Evolutionary conservation across 2,797 vertebrate species (phyloP), one percentile per base, ranked within the genome.

Genomic region (Fratercula arctica): DNA sequence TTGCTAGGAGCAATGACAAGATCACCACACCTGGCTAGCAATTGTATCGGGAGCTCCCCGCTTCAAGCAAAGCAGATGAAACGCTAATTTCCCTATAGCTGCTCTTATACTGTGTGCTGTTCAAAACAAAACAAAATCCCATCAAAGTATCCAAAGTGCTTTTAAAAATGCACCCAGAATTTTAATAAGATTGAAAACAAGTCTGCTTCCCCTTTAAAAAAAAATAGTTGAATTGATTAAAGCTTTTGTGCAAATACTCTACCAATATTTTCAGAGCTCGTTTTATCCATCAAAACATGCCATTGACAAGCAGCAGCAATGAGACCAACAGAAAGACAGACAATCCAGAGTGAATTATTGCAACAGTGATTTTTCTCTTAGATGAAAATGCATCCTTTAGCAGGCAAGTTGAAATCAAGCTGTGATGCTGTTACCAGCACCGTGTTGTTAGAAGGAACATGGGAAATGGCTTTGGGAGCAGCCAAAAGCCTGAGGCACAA

Each of bases 21-120:
- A 95, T 89, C 82, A 69, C 88, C 76, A 87, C 90, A 96, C 90
- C 94, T 96, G 93, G 82, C 23, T 80, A 87, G 57, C 66, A 83
- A 81, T 14, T 82, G 15, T 48, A 85, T 29, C 68, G 60, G 83
- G 60, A 76, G 57, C 63, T 77, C 80, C 75, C 92, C 39, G 45
- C 66, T 79, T 61, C 75, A 92, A 95, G 68, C 46, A 85, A 91
- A 89, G 61, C 48, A 90, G 78, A 76, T 56, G 48, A 83, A 74
- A 53, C 18, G 8, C 60, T 43, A 0, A 90, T 95, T 90, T 92
- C 77, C 64, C 85, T 86, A 20, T 20, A 93, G 79, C 29, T 70
- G 85, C 61, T 89, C 56, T 80, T 87, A 31, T 1, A 35, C 17
- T 51, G 50, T 21, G 11, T 3, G 18, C 51, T n/a, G 67, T 53